These are phyloP conservation scores for Sarcophilus harrisii DNA, from an alignment of 2,797 vertebrate species.

Conservation along the genomic window DNA sequence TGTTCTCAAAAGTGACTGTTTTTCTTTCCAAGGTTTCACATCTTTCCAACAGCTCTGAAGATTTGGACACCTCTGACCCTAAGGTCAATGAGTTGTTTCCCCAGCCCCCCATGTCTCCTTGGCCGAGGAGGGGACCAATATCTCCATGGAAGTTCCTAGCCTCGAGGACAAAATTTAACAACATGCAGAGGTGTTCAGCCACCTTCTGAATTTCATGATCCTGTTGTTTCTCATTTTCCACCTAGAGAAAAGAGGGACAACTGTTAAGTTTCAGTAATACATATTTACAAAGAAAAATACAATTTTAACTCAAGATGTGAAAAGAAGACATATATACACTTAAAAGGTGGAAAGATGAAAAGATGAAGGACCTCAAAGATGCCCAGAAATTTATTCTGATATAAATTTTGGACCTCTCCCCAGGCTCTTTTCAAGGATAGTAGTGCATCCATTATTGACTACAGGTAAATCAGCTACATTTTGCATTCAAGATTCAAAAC, in stretches of 20 bases:
- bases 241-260: constrained; percentile 80
- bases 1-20: constrained; percentile 93
- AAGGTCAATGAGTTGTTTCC: constrained; percentile 79
- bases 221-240: constrained; percentile 90
- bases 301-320: background rate
- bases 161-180: constrained; percentile 86
- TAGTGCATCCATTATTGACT: background rate
- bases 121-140: constrained; percentile 85
- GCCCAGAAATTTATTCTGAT: background rate
- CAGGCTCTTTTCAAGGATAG: background rate
- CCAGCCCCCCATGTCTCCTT: constrained; percentile 83
- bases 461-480: background rate
- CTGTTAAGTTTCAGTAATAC: background rate
- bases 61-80: constrained; percentile 55
- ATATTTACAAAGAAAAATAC: background rate
- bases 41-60: constrained; percentile 88
- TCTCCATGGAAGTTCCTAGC: constrained; percentile 74
- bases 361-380: background rate
- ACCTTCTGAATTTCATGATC: constrained; percentile 92
- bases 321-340: background rate
- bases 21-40: constrained; percentile 92
- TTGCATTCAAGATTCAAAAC: background rate
- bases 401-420: background rate
- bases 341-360: background rate
- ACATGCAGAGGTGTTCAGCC: constrained; percentile 92